Evolutionary conservation across 2,797 vertebrate species (phyloP), one percentile per base, ranked within the genome.

Genomic region (Nannoperca obscura): DNA sequence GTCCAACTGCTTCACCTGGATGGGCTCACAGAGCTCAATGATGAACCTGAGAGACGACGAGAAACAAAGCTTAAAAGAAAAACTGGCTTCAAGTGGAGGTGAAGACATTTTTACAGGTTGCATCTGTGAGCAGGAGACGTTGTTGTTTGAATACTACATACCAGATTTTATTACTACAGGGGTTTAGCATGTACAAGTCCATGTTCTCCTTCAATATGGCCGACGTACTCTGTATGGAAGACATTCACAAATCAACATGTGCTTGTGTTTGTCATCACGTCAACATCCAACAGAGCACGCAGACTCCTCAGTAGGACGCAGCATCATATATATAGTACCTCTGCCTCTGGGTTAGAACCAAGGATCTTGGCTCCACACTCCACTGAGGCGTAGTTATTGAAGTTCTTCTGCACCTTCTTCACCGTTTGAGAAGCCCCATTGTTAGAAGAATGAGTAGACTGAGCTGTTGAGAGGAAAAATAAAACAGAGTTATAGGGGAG

Each of bases 121-220:
- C 12, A 61, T 36, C 10, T 17, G 4, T 44, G 20, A 30, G 30
- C 34, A 15, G 10, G 4, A 54, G 9, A 63, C 53, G 8, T 27
- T 27, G 24, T 27, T 27, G 24, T 4, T 22, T 7, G 1, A 6
- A 38, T 12, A 32, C 20, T 34, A 83, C 85, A 46, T 82, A 89
- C 98, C 98, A 99, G 87, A 99, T 97, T 94, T 99, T 99, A 86
- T 97, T 97, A 89, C 97, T 99, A 86, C 98, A 99, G 36, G 98
- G 98, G 87, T 99, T 99, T 71, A 99, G 91, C 98, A 99, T 99
- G 90, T 99, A 99, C 77, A 98, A 87, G 82, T 99, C 98, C 96
- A 98, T 98, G 76, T 99, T 99, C 91, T 99, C 98, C 94, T 95
- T 97, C 86, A 99, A 86, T 93, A 99, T 97, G 80, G 97, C 96